Evolutionary conservation across 2,797 vertebrate species (phyloP).

Genomic region (Sebastes aleutianus): DNA sequence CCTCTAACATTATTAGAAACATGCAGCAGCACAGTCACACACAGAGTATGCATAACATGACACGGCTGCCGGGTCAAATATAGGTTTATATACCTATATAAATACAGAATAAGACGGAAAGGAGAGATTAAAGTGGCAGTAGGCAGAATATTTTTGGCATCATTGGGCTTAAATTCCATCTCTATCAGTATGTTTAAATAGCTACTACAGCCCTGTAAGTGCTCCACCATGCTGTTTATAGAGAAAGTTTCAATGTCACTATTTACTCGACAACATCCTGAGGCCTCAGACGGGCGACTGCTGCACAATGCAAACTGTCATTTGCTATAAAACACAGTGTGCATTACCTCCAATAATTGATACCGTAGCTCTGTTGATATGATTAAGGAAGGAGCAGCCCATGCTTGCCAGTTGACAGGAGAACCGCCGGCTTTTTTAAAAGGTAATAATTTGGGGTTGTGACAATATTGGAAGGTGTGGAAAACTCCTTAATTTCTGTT

Average conservation of each 20-base stretch:
- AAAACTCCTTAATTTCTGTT: constrained; percentile 37
- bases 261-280: not conserved
- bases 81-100: not conserved
- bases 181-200: not conserved
- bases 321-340: not conserved
- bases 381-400: constrained; percentile 2
- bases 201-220: not conserved
- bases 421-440: not conserved
- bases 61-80: not conserved
- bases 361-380: constrained; percentile 19
- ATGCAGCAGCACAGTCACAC: constrained; percentile 24
- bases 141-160: too few relatives aligned
- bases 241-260: not conserved
- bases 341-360: not conserved
- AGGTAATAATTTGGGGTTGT: constrained; percentile 31
- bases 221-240: not conserved
- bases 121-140: not conserved
- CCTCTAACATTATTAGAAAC: constrained; percentile 43
- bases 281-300: not conserved
- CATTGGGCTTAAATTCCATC: not conserved
- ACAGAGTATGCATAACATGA: not conserved
- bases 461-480: not conserved
- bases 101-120: not conserved
- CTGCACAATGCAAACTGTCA: not conserved
- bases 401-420: not conserved